Percentiles rank a stretch among this genome's conserved stretches.
Conservation (phyloP, 2,888 invertebrate genomes). For the Melanchra persicariae region DNA sequence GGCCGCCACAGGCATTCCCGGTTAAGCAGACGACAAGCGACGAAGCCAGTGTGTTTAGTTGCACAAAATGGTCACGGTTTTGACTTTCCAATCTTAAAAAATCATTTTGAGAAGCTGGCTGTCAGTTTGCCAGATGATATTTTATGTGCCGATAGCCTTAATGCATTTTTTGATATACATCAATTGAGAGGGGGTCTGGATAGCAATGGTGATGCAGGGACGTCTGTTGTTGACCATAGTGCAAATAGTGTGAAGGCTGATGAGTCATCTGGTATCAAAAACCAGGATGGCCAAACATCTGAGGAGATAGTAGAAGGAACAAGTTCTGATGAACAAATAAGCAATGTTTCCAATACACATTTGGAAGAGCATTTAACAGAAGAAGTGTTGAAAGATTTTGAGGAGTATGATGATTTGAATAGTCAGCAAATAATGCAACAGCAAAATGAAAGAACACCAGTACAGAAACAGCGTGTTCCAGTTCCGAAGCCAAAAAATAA, state of each 20-base stretch:
- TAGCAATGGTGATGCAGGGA: background rate
- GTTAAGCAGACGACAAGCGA: no score
- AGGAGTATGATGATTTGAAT: slow-evolving; percentile 47
- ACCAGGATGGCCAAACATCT: background rate
- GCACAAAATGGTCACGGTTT: slow-evolving; percentile 95
- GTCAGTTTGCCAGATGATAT: slow-evolving; percentile 87
- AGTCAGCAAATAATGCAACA: slow-evolving; percentile 65
- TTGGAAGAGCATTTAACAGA: slow-evolving; percentile 9
- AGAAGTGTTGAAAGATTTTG: slow-evolving; percentile 45
- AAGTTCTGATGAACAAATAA: background rate
- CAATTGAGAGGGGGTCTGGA: slow-evolving; percentile 38
- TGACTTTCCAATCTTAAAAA: slow-evolving; percentile 94
- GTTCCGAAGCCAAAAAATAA: slow-evolving; percentile 47
- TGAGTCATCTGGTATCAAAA: background rate
- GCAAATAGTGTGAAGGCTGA: background rate
- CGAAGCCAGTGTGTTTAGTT: slow-evolving; percentile 94
- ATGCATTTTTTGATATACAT: slow-evolving; percentile 86
- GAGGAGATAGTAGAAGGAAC: background rate
- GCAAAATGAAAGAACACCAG: slow-evolving; percentile 78
- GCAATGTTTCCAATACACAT: background rate
- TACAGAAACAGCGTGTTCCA: slow-evolving; percentile 49
- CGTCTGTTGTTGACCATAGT: slow-evolving; percentile 12
- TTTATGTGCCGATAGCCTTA: slow-evolving; percentile 89
- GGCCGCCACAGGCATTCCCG: no score
- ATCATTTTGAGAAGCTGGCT: slow-evolving; percentile 84